Percentiles rank a stretch among this genome's conserved stretches.
Conservation (phyloP, 2,113 vertebrate species). For the Sapajus apella region DNA sequence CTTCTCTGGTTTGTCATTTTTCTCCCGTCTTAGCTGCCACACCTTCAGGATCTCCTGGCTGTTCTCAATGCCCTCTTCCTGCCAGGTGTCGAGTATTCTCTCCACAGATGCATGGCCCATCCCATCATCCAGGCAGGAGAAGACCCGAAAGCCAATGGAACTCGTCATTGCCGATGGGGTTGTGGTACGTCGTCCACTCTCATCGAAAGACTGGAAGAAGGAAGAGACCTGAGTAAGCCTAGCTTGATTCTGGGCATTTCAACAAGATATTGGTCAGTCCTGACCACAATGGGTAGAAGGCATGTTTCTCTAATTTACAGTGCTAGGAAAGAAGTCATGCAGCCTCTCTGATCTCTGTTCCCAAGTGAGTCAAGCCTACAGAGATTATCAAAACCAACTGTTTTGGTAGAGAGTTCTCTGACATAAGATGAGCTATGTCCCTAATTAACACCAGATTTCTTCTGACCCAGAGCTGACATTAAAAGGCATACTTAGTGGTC, state of each 20-base stretch:
- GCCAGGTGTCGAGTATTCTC: conserved; percentile 92
- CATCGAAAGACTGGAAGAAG: conserved; percentile 91
- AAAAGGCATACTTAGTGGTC: neutral
- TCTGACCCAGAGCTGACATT: neutral
- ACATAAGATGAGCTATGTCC: neutral
- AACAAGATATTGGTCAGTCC: neutral
- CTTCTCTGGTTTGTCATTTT: neutral
- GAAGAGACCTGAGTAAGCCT: neutral
- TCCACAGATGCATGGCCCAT: conserved; percentile 91
- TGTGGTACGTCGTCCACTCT: conserved; percentile 90
- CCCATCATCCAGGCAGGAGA: conserved; percentile 95
- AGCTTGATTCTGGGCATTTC: neutral
- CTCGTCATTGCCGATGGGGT: conserved; percentile 87
- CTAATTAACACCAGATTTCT: conserved; percentile 41
- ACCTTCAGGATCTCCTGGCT: conserved; percentile 95
- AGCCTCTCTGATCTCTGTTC: neutral
- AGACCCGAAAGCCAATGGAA: conserved; percentile 89
- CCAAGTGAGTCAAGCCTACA: neutral
- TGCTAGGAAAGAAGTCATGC: neutral
- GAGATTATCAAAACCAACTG: neutral
- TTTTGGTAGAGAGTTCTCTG: neutral
- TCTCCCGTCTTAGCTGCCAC: neutral
- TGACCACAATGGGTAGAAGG: neutral
- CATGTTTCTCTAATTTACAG: neutral
- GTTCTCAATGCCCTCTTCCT: conserved; percentile 94